Evolutionary conservation across 2,888 invertebrate species (phyloP), one percentile per base, ranked within the genome.

Genomic region (Ditula angustiorana): DNA sequence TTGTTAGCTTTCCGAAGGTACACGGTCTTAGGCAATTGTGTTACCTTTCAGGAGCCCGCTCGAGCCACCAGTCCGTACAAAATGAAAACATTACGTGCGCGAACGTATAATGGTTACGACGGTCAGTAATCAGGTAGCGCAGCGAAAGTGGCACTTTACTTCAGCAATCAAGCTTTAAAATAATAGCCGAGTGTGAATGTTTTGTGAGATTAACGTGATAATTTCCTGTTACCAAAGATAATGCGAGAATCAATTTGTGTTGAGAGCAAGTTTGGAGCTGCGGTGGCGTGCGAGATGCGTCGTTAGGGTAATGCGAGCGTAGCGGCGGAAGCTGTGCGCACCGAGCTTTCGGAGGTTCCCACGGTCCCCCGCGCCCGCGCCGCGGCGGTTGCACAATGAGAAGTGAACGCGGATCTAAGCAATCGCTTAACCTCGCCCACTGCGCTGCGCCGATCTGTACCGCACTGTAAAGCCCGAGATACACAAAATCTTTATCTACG

Each of bases 371-470:
- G 80, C 83, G 83, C 79, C 77, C 81, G 72, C 73, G 75, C 57
- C 76, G 72, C 73, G 75, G 55, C 76, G 69, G 62, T 92, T 92
- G 90, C 92, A 92, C 92, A 92, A 92, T 91, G 87, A 89, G 86
- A 91, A 90, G 91, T 90, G 91, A 92, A 92, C 92, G 90, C 91
- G 92, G 92, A 92, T 92, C 92, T 92, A 91, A 90, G 90, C 92
- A 92, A 91, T 90, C 91, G 90, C 90, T 92, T 91, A 92, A 92
- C 92, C 92, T 92, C 92, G 91, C 92, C 92, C 91, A 91, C 87
- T 86, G 87, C 85, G 85, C 85, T 82, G 73, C 67, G 61, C 69
- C 70, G 75, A 72, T 74, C 77, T 71, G 76, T 66, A 70, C 70
- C 66, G 70, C 47, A 47, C 53, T 52, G 64, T 58, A 58, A 53